Conservation (phyloP, 2,797 vertebrate species). For the Propithecus perrieri region DNA sequence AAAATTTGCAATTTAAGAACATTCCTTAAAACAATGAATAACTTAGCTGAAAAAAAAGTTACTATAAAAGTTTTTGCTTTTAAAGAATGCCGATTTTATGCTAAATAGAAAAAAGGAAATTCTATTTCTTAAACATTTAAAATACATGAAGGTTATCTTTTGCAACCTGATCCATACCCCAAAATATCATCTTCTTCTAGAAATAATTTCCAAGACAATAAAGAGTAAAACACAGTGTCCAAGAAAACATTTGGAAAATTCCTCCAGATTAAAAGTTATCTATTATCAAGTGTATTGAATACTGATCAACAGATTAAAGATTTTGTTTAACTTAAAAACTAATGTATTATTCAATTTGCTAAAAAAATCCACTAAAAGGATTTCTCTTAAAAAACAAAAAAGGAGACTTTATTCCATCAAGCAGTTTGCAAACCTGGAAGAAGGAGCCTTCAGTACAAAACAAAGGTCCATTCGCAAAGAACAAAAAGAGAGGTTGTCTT, state of each 20-base stretch:
- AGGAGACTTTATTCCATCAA: not conserved
- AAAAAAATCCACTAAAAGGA: not conserved
- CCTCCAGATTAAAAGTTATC: not conserved
- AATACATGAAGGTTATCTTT: not conserved
- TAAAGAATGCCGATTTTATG: not conserved
- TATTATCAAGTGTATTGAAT: not conserved
- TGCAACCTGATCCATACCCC: not conserved
- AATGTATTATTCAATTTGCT: not conserved
- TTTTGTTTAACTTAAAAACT: not conserved
- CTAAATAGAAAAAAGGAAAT: not conserved
- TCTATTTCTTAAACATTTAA: not conserved
- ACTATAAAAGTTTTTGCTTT: not conserved
- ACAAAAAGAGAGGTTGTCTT: not conserved
- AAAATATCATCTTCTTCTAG: not conserved
- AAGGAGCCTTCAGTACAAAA: not conserved
- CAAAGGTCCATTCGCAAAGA: not conserved
- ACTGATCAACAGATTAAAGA: not conserved
- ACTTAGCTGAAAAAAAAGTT: not conserved
- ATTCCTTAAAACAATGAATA: not conserved
- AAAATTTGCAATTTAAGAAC: not conserved
- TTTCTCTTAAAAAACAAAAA: not conserved
- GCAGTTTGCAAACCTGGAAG: not conserved
- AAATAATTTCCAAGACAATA: not conserved
- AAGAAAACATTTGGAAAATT: not conserved
- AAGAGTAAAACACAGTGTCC: not conserved